Percentiles rank a stretch among this genome's conserved stretches.
phyloP scores from a whole-genome alignment of 37 sponge, comb jelly and placozoan genomes.

The Ianthella basta region DNA sequence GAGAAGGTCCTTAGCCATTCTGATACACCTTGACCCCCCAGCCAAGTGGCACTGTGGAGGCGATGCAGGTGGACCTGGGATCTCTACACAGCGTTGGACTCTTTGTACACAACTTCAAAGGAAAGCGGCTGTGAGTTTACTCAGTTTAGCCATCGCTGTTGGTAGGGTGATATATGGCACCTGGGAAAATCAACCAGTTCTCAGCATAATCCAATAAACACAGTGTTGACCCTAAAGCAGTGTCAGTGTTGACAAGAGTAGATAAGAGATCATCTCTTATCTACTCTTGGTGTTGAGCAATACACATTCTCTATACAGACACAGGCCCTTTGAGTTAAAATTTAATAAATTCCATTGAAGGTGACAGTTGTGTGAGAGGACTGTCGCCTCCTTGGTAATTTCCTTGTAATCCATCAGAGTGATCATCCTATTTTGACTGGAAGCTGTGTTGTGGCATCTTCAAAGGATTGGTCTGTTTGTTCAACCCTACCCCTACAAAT shows the following conservation, averaged over 20 bases:
- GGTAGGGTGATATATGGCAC: background rate
- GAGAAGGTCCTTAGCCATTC: background rate
- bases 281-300: too few relatives aligned
- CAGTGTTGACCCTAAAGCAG: too few relatives aligned
- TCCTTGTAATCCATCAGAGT: too few relatives aligned
- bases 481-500: too few relatives aligned
- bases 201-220: too few relatives aligned
- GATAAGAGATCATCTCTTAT: too few relatives aligned
- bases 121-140: slow-evolving; percentile 40
- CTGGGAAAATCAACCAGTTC: too few relatives aligned
- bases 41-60: slow-evolving; percentile 69
- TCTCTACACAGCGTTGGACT: slow-evolving; percentile 64
- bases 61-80: slow-evolving; percentile 77
- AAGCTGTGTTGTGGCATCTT: too few relatives aligned
- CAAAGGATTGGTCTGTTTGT: too few relatives aligned
- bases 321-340: background rate
- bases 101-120: slow-evolving; percentile 66
- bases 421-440: too few relatives aligned
- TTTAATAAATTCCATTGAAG: background rate
- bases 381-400: background rate
- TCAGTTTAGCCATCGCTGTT: background rate
- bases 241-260: too few relatives aligned
- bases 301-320: too few relatives aligned
- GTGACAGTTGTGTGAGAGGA: background rate
- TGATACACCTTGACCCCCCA: slow-evolving; percentile 5